Percentiles rank a stretch among this genome's conserved stretches.
phyloP scores from a whole-genome alignment of 2,113 vertebrate genomes.

The Pelodiscus sinensis region DNA sequence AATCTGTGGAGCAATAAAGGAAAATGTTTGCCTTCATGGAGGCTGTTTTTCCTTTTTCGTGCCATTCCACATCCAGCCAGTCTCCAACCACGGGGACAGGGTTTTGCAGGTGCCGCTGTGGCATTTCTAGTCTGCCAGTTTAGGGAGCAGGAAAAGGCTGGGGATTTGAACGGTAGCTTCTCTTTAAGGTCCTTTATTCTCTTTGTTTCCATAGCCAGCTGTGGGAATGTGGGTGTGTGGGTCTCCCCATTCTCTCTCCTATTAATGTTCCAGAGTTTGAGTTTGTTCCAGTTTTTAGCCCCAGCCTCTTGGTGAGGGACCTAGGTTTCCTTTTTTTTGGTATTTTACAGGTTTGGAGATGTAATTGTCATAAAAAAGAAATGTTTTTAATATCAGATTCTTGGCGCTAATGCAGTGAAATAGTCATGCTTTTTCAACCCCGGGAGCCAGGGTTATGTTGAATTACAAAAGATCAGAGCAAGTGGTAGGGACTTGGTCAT shows the following conservation, averaged over 20 bases:
- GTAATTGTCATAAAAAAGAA: background rate
- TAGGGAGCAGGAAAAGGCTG: background rate
- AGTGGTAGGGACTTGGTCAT: background rate
- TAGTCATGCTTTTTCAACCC: background rate
- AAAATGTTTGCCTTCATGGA: background rate
- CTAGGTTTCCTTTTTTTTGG: background rate
- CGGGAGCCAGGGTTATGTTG: background rate
- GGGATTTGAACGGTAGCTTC: background rate
- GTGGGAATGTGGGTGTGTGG: background rate
- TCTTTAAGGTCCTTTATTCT: background rate
- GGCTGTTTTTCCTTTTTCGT: background rate
- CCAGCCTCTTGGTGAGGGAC: background rate
- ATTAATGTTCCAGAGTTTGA: background rate
- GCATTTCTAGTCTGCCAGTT: background rate
- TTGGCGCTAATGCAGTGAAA: accelerated
- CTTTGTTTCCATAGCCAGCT: background rate
- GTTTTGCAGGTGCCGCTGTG: background rate
- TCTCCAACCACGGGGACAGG: background rate
- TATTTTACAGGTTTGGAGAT: background rate
- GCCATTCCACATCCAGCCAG: background rate
- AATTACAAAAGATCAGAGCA: background rate
- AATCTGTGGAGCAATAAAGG: background rate
- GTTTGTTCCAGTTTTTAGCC: background rate
- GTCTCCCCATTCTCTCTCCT: background rate
- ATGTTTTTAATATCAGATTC: background rate